Conservation (phyloP, 2,113 vertebrate species). For the Dromaius novaehollandiae region DNA sequence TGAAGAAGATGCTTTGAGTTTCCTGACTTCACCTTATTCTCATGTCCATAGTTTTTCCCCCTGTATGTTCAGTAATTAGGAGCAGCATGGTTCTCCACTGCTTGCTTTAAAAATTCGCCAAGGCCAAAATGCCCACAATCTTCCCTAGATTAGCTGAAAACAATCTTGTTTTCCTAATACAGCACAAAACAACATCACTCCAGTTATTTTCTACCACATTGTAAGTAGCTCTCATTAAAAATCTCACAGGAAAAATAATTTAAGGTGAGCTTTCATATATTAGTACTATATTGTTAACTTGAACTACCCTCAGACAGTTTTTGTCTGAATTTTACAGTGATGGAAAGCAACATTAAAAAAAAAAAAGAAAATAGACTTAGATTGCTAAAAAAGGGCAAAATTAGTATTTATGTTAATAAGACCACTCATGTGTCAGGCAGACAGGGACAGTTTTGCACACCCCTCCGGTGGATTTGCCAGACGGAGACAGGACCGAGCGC, state of each 20-base stretch:
- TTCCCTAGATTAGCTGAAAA: not conserved
- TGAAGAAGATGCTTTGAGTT: not conserved
- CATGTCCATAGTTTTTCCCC: not conserved
- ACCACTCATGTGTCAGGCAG: not conserved
- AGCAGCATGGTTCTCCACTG: not conserved
- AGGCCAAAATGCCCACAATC: not conserved
- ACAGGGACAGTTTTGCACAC: rapidly evolving
- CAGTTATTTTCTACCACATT: not conserved
- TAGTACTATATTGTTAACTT: not conserved
- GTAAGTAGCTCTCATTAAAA: not conserved
- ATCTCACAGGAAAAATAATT: not conserved
- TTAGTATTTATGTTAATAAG: not conserved
- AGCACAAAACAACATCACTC: not conserved
- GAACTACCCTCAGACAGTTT: not conserved
- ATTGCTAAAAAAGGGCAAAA: not conserved
- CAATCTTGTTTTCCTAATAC: not conserved
- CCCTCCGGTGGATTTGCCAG: not conserved
- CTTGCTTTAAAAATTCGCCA: not conserved
- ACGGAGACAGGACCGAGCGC: not conserved
- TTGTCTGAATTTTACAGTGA: not conserved
- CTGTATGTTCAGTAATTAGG: not conserved
- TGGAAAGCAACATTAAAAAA: not conserved
- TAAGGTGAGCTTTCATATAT: not conserved
- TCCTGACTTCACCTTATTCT: not conserved
- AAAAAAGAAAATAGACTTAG: not conserved